These are phyloP conservation scores for Sycon ciliatum DNA, from an alignment of 37 sponge, comb jelly and placozoan species.

Conservation along the genomic window DNA sequence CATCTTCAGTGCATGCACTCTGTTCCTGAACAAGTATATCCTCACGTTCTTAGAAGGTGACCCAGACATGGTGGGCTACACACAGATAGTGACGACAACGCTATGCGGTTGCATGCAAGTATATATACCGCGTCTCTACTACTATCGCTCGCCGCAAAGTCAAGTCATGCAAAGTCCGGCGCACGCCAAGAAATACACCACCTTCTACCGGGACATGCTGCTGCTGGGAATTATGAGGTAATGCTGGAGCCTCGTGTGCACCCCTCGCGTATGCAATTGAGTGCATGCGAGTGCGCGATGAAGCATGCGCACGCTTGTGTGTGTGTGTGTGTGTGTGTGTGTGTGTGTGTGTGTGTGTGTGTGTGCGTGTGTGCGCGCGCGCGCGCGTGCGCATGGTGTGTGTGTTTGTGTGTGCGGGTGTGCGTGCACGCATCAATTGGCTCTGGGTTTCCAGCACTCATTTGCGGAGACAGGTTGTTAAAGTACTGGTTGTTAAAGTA, in stretches of 20 bases:
- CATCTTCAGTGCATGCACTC: slow-evolving; percentile 24
- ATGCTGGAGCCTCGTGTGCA: no score
- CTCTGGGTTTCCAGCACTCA: no score
- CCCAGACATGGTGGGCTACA: slow-evolving; percentile 12
- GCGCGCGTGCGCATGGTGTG: not conserved
- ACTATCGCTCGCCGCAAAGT: no score
- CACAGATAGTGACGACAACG: slow-evolving; percentile 2
- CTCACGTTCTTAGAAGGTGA: slow-evolving; percentile 9
- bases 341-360: slow-evolving; percentile 5
- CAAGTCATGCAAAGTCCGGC: no score
- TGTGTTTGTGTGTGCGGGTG: not conserved
- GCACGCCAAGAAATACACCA: no score
- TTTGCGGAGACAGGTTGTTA: no score
- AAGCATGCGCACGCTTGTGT: no score
- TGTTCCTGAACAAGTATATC: slow-evolving; percentile 35
- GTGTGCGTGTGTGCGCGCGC: not conserved
- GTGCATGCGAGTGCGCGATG: no score
- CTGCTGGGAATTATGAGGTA: slow-evolving; percentile 38
- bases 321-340: slow-evolving; percentile 3
- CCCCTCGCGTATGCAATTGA: not conserved
- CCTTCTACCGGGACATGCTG: slow-evolving; percentile 30
- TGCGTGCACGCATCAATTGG: not conserved
- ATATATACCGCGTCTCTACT: no score
- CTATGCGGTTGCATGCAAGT: not conserved
- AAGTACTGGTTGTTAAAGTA: no score